phyloP scores from a whole-genome alignment of 2,113 vertebrate genomes.

The Caranx ignobilis region DNA sequence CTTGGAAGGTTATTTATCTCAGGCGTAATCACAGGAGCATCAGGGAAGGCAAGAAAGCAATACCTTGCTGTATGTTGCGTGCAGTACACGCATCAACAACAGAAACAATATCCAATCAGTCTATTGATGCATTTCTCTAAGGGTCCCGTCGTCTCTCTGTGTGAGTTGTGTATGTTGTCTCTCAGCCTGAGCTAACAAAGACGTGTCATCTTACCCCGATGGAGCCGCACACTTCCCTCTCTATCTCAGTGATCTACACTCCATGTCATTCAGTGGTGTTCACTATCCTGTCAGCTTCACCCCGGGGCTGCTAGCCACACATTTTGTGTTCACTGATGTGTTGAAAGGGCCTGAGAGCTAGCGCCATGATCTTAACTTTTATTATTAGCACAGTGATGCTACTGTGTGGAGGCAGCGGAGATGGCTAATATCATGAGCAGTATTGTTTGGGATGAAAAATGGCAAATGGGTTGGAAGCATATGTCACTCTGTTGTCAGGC shows the following conservation, averaged over 20 bases:
- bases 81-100: constrained; percentile 1
- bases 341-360: constrained; percentile 36
- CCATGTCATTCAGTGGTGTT: constrained; percentile 61
- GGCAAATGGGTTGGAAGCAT: background rate
- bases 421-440: background rate
- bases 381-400: constrained; percentile 36
- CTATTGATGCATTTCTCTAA: constrained; percentile 28
- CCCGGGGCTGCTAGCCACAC: constrained; percentile 36
- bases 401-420: background rate
- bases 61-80: background rate
- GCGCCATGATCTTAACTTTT: constrained; percentile 16
- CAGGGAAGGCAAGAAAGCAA: constrained; percentile 8
- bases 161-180: constrained; percentile 35
- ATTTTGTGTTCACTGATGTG: constrained; percentile 55
- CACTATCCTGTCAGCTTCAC: constrained; percentile 56
- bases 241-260: constrained; percentile 55
- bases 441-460: background rate
- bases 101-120: constrained; percentile 29
- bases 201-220: constrained; percentile 47
- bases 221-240: constrained; percentile 36
- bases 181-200: constrained; percentile 60
- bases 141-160: constrained; percentile 33
- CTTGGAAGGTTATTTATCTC: constrained; percentile 19
- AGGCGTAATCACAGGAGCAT: constrained; percentile 3
- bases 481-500: background rate